Base-by-base conservation (phyloP, 2,888 invertebrate genomes). In the Xanthorhoe spadicearia region DNA sequence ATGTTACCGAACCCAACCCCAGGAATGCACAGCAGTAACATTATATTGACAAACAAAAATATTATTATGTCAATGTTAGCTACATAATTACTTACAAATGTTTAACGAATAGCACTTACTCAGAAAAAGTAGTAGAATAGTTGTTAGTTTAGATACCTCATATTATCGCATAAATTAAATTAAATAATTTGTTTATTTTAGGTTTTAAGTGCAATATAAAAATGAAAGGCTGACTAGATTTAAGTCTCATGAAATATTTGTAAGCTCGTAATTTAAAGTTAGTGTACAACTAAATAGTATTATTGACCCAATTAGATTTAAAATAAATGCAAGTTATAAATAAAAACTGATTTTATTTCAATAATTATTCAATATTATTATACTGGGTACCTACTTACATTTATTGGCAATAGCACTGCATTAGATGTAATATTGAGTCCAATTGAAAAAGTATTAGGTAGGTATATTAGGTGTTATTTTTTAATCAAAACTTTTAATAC, bases 1-100 rank as follows among this genome's bases (percentile, higher is more conserved):
- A 96, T 72, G 82, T 83, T 18, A 92, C 93, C 0, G 91, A 94
- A 64, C 81, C 77, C 3, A 94, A 93, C 73, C 85, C 90, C 0
- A 86, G 84, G 67, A 93, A 93, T 75, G 84, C 84, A 0, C 74
- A 71, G 32, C 55, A 62, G 59, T 63, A 59, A 51, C 4, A 1
- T 23, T 4, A n/a, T n/a, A n/a, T n/a, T n/a, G n/a, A n/a, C n/a
- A n/a, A n/a, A n/a, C n/a, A n/a, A 23, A 23, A 23, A 23, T 23
- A 23, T 23, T 23, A 1, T 23, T 23, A 23, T 23, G 1, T 3
- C 4, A 23, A 23, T n/a, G n/a, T 23, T 23, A 23, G 23, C 23
- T 23, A 23, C 23, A 1, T 23, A 23, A 3, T 1, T 23, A 23
- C 23, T 23, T 23, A n/a, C n/a, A n/a, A n/a, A n/a, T n/a, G n/a